Conservation (phyloP, 2,888 invertebrate species). For the Serripes groenlandicus region DNA sequence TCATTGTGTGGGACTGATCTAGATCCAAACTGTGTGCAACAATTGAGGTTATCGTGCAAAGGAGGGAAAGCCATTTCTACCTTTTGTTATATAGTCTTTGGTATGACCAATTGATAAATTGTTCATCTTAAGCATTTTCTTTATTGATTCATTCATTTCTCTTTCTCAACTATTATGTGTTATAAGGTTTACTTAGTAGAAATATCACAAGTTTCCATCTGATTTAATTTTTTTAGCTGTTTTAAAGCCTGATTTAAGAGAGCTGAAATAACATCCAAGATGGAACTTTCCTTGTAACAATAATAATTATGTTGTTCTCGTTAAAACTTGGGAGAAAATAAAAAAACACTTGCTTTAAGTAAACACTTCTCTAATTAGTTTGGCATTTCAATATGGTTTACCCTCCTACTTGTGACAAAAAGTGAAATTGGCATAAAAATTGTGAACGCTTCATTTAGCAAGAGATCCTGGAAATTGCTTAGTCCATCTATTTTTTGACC, state of each 20-base stretch:
- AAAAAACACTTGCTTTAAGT: constrained; percentile 4
- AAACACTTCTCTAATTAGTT: constrained; percentile 24
- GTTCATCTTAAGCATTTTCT: no score
- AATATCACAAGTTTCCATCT: no score
- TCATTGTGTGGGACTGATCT: no score
- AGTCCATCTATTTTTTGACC: not conserved
- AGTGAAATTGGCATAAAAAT: constrained; percentile 59
- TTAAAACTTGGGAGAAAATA: not conserved
- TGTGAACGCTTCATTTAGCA: constrained; percentile 36
- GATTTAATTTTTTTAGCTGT: no score
- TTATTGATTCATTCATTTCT: no score
- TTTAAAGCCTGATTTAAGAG: not conserved
- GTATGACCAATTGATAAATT: no score
- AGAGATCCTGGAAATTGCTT: constrained; percentile 7
- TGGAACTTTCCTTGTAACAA: not conserved
- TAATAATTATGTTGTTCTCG: not conserved
- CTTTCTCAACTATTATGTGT: no score
- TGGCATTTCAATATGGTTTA: constrained; percentile 30
- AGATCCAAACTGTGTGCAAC: no score
- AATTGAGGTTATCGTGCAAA: no score
- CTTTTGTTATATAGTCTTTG: no score
- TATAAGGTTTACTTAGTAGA: no score
- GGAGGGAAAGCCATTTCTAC: no score
- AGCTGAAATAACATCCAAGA: not conserved
- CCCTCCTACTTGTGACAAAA: constrained; percentile 35